phyloP scores from a whole-genome alignment of 2,888 invertebrate genomes.

The Drosophila ustulata region DNA sequence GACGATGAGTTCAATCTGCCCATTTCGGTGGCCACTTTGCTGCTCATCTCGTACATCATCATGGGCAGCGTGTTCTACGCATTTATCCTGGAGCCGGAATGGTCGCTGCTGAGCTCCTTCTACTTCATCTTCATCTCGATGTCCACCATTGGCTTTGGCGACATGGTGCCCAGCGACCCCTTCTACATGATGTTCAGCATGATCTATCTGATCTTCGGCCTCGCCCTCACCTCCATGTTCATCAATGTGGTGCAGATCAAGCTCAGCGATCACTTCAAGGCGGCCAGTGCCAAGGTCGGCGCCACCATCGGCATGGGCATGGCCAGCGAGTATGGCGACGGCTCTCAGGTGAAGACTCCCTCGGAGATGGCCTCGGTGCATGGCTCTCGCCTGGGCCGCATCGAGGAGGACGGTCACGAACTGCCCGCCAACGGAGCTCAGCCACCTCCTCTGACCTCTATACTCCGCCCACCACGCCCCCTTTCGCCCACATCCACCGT shows the following conservation, averaged over 20 bases:
- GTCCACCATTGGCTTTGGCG: slow-evolving; percentile 99
- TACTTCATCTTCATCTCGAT: slow-evolving; percentile 99
- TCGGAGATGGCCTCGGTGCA: slow-evolving; percentile 81
- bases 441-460: slow-evolving; percentile 61
- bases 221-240: slow-evolving; percentile 98
- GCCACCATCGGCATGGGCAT: slow-evolving; percentile 94
- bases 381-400: slow-evolving; percentile 77
- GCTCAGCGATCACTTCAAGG: slow-evolving; percentile 92
- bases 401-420: slow-evolving; percentile 73
- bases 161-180: slow-evolving; percentile 95
- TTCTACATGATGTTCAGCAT: slow-evolving; percentile 95
- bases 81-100: slow-evolving; percentile 88
- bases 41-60: slow-evolving; percentile 94
- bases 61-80: slow-evolving; percentile 93
- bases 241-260: slow-evolving; percentile 97
- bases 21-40: slow-evolving; percentile 93
- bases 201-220: slow-evolving; percentile 96
- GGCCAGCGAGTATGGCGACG: slow-evolving; percentile 85
- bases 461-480: slow-evolving; percentile 68
- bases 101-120: slow-evolving; percentile 97
- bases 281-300: slow-evolving; percentile 93
- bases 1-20: slow-evolving; percentile 98
- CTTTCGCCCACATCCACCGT: slow-evolving; percentile 49
- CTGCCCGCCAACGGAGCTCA: slow-evolving; percentile 11
- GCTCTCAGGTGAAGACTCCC: slow-evolving; percentile 73